A percentile compares a stretch with the other conserved stretches of the same genome.
Conservation (phyloP, 2,797 vertebrate species). For the Neostethus bicornis region DNA sequence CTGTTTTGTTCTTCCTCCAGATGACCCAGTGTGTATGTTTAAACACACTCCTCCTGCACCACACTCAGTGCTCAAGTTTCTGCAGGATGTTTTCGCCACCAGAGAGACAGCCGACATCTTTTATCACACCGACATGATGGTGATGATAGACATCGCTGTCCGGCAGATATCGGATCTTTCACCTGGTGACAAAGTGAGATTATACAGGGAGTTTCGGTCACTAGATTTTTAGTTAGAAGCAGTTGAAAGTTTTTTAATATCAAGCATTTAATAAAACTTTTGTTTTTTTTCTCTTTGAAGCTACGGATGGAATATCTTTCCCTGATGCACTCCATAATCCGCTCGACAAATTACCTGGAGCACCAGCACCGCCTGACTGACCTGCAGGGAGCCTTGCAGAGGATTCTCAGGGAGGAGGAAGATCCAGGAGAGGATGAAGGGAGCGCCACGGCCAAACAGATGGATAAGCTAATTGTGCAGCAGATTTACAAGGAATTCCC, state of each 20-base stretch:
- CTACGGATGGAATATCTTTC: slow-evolving; percentile 97
- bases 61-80: slow-evolving; percentile 93
- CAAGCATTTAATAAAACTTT: not conserved
- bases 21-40: slow-evolving; percentile 95
- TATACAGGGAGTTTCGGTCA: not conserved
- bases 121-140: slow-evolving; percentile 98
- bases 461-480: slow-evolving; percentile 95
- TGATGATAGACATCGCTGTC: slow-evolving; percentile 96
- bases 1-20: slow-evolving; percentile 62
- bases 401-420: slow-evolving; percentile 89
- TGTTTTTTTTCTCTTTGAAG: slow-evolving; percentile 67
- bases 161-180: slow-evolving; percentile 96
- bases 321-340: slow-evolving; percentile 94
- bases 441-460: slow-evolving; percentile 86
- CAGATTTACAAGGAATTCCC: slow-evolving; percentile 96
- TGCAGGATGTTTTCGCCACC: slow-evolving; percentile 92
- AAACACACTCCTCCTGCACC: slow-evolving; percentile 91
- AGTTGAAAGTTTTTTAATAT: no score
- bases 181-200: slow-evolving; percentile 90
- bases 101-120: slow-evolving; percentile 89
- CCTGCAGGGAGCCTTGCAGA: slow-evolving; percentile 89
- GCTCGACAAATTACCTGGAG: slow-evolving; percentile 92
- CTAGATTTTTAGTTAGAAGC: no score
- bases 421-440: slow-evolving; percentile 73
- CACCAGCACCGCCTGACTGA: slow-evolving; percentile 91